These are phyloP conservation scores for Prosapia bicincta DNA, from an alignment of 2,888 invertebrate genomes.

Conservation along the genomic window DNA sequence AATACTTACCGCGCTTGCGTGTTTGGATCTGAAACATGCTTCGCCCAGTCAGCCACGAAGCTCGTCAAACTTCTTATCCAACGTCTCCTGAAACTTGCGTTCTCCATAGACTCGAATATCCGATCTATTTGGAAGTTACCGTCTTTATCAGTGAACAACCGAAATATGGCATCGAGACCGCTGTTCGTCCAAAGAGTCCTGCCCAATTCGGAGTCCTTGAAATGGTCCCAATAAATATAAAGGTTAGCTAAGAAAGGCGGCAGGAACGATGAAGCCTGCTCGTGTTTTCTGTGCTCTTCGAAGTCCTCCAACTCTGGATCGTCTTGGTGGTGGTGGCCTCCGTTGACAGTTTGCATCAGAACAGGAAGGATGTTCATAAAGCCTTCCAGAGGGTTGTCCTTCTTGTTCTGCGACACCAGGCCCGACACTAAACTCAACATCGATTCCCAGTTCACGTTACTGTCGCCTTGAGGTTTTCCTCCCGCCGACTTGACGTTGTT, in stretches of 20 bases:
- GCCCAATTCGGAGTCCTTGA: slow-evolving; percentile 71
- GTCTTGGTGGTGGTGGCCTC: slow-evolving; percentile 41
- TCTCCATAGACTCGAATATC: slow-evolving; percentile 74
- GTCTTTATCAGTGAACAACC: slow-evolving; percentile 51
- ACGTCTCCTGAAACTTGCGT: slow-evolving; percentile 71
- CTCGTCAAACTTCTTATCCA: slow-evolving; percentile 76
- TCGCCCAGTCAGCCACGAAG: slow-evolving; percentile 69
- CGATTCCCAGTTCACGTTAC: slow-evolving; percentile 33
- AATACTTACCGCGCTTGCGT: slow-evolving; percentile 68
- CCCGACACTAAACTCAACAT: slow-evolving; percentile 34
- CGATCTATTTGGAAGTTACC: slow-evolving; percentile 57
- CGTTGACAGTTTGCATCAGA: slow-evolving; percentile 55
- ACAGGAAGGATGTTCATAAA: slow-evolving; percentile 60
- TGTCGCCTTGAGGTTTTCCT: slow-evolving; percentile 18
- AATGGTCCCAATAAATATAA: slow-evolving; percentile 71
- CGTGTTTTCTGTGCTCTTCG: slow-evolving; percentile 59
- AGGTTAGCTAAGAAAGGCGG: slow-evolving; percentile 66
- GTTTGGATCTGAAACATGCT: slow-evolving; percentile 70
- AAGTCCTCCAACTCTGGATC: slow-evolving; percentile 55
- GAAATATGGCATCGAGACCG: slow-evolving; percentile 65
- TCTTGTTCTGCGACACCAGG: slow-evolving; percentile 32
- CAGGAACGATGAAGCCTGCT: slow-evolving; percentile 53
- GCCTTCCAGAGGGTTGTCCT: slow-evolving; percentile 43
- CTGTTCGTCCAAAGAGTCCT: slow-evolving; percentile 69
- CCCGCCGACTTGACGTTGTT: slow-evolving; percentile 27